Percentiles rank a stretch among this genome's conserved stretches.
Evolutionary conservation across 2,888 invertebrate species (phyloP).

Genomic region (Ptychoptera contaminata): DNA sequence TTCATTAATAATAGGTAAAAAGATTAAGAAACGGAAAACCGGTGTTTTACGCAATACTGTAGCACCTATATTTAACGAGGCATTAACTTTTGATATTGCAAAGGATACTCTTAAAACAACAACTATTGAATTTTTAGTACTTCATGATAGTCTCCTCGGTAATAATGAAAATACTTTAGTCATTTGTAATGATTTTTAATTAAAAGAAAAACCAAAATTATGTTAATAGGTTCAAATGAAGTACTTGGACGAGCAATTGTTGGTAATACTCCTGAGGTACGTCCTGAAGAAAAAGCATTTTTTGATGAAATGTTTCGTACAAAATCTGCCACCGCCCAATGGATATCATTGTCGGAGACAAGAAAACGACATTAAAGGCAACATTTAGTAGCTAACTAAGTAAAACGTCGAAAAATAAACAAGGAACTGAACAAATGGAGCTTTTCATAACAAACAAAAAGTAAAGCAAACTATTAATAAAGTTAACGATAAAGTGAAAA

Average conservation of each 20-base stretch:
- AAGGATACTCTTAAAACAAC: conserved; percentile 39
- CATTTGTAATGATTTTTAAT: neutral
- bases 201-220: neutral
- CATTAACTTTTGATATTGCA: conserved; percentile 82
- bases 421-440: no score
- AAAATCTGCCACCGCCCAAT: conserved; percentile 41
- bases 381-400: no score
- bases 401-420: no score
- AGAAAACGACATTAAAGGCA: conserved; percentile 4
- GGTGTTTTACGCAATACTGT: conserved; percentile 76
- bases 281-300: conserved; percentile 34
- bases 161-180: no score
- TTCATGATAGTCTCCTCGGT: conserved; percentile 44
- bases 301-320: conserved; percentile 40
- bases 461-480: no score
- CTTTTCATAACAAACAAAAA: no score
- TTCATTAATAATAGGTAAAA: conserved; percentile 69
- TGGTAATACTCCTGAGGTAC: conserved; percentile 31
- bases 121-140: conserved; percentile 40
- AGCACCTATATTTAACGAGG: conserved; percentile 85
- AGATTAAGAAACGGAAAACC: conserved; percentile 88
- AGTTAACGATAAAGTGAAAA: no score
- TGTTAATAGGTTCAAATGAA: conserved; percentile 35
- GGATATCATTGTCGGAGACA: conserved; percentile 36
- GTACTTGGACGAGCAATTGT: conserved; percentile 35